Evolutionary conservation across 2,797 vertebrate genomes (phyloP), one percentile per base, ranked within the genome.

Genomic region (Ciconia nigra): DNA sequence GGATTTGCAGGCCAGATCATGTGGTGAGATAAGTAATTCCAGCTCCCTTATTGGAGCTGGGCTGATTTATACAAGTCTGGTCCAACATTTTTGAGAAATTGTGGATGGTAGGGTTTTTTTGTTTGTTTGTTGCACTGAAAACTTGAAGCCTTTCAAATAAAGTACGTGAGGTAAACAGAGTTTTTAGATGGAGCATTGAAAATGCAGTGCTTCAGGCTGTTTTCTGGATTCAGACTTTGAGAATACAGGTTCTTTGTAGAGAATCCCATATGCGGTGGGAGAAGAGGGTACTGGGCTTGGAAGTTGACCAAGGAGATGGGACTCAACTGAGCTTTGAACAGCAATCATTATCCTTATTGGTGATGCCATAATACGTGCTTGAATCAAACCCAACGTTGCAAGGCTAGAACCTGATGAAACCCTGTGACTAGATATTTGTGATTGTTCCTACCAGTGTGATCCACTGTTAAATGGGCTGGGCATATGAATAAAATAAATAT

Each of bases 401-500:
- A 96, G 78, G n/a, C 3, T 7, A 94, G 78, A 74, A n/a, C 63
- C 49, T 71, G 84, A 65, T 88, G 57, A 94, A 94, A 79, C 8
- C 25, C 10, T 88, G 65, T 93, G 79, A 72, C 19, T 84, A 10
- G 4, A 1, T 94, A 39, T 88, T 86, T 95, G 93, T 97, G 87
- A 41, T 91, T 94, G 89, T 94, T 97, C 69, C 74, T 90, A 6
- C 35, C 4, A 9, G 66, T 83, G 95, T 95, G 65, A 83, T 55
- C 58, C 29, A 49, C 82, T 94, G 79, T 96, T 95, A 86, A 92
- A 70, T 88, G 88, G 55, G 47, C 42, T 95, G 92, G 79, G 81
- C 26, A 42, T 70, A 58, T 47, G 11, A 97, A 97, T 97, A 97
- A 97, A 97, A 83, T 19, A 28, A 65, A 2, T 94, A 91, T 93